Conservation (phyloP, 2,888 invertebrate species). For the Synergus gifuensis region DNA sequence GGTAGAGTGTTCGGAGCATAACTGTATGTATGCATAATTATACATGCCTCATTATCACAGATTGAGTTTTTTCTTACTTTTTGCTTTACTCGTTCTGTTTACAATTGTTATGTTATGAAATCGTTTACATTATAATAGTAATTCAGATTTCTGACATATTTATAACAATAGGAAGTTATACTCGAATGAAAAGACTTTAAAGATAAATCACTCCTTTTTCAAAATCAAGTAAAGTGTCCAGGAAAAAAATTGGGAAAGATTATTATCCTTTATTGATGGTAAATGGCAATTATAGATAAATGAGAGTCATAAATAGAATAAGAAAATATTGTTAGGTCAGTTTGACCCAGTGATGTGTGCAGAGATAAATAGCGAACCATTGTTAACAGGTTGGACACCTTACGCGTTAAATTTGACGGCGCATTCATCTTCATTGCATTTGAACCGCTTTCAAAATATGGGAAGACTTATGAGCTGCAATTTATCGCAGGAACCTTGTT, state of each 20-base stretch:
- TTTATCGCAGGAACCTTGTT: constrained; percentile 69
- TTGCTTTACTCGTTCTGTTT: not conserved
- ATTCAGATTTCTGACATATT: too few species aligned
- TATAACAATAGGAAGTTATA: too few species aligned
- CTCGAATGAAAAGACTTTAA: not conserved
- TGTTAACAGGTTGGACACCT: constrained; percentile 61
- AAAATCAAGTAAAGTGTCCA: not conserved
- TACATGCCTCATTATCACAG: not conserved
- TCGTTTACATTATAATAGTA: too few species aligned
- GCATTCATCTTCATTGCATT: constrained; percentile 62
- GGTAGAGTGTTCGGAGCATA: not conserved
- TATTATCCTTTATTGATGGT: not conserved
- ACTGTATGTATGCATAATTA: not conserved
- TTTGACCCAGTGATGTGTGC: constrained; percentile 25
- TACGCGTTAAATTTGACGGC: constrained; percentile 64
- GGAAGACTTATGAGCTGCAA: constrained; percentile 73
- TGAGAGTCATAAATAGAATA: constrained; percentile 2
- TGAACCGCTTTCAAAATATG: constrained; percentile 58
- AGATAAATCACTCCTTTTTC: constrained; percentile 16
- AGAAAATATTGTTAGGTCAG: not conserved
- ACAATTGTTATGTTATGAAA: not conserved
- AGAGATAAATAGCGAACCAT: constrained; percentile 50
- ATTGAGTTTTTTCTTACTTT: not conserved
- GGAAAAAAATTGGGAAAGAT: not conserved
- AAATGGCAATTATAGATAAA: constrained; percentile 11